Percentiles rank a stretch among this genome's conserved stretches.
These are phyloP conservation scores for Cabera pusaria DNA, from an alignment of 2,888 invertebrate genomes.

Conservation along the genomic window DNA sequence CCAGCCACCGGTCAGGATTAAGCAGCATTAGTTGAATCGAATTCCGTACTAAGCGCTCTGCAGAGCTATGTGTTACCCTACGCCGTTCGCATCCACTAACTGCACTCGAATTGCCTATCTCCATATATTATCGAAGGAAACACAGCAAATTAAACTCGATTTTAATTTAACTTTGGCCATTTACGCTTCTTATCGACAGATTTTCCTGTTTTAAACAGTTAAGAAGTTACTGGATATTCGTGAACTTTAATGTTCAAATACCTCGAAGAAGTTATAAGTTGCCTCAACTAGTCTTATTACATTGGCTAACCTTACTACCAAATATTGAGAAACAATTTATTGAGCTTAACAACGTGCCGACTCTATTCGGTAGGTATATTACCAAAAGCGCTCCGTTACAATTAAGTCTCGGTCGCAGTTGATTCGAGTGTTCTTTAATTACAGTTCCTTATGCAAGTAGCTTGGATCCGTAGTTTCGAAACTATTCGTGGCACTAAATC, in stretches of 20 bases:
- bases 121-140: constrained; percentile 48
- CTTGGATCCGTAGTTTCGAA: constrained; percentile 55
- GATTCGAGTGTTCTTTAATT: constrained; percentile 67
- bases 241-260: no score
- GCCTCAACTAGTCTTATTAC: no score
- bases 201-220: constrained; percentile 19
- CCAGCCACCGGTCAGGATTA: constrained; percentile 68
- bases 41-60: constrained; percentile 77
- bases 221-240: constrained; percentile 11
- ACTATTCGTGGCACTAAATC: constrained; percentile 76
- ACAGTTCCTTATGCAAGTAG: constrained; percentile 57
- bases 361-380: constrained; percentile 28
- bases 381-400: constrained; percentile 40
- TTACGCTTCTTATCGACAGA: constrained; percentile 54
- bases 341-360: constrained; percentile 1
- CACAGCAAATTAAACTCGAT: constrained; percentile 41
- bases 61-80: constrained; percentile 66
- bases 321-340: constrained; percentile 2
- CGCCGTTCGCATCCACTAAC: constrained; percentile 37
- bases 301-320: no score
- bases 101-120: constrained; percentile 44
- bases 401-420: constrained; percentile 48
- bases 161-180: constrained; percentile 66
- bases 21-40: constrained; percentile 78
- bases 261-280: no score